Percentiles rank a stretch among this genome's conserved stretches.
Evolutionary conservation across 2,888 invertebrate genomes (phyloP).

Genomic region (Drosophila subsilvestris): DNA sequence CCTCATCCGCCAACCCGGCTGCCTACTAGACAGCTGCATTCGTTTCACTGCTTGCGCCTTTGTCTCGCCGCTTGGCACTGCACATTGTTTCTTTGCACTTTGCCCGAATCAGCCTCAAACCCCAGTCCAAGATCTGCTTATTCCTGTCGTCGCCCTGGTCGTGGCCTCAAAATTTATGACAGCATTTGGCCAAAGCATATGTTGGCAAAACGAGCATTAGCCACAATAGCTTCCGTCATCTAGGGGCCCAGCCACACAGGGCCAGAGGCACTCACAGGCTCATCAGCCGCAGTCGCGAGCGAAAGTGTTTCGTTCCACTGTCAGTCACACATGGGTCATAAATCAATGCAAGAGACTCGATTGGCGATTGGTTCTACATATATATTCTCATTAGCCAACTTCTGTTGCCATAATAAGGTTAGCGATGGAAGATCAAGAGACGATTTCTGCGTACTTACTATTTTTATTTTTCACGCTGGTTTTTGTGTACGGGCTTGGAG

Average conservation of each 20-base stretch:
- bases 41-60: slow-evolving; percentile 51
- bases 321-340: not conserved
- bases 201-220: slow-evolving; percentile 74
- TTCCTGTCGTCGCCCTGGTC: slow-evolving; percentile 59
- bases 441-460: not conserved
- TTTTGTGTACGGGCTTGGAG: too few relatives aligned
- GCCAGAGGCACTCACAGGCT: not conserved
- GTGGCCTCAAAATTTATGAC: slow-evolving; percentile 75
- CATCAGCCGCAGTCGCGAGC: not conserved
- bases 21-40: slow-evolving; percentile 64
- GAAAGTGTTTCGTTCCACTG: not conserved
- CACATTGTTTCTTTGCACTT: slow-evolving; percentile 75
- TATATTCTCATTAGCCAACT: not conserved
- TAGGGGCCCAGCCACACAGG: not conserved
- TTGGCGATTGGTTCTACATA: not conserved
- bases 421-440: not conserved
- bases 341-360: too few relatives aligned
- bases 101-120: slow-evolving; percentile 27
- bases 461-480: not conserved
- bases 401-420: not conserved
- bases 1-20: slow-evolving; percentile 5
- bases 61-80: slow-evolving; percentile 62
- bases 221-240: slow-evolving; percentile 56
- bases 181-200: slow-evolving; percentile 79
- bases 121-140: slow-evolving; percentile 12